Percentiles rank a stretch among this genome's conserved stretches.
Evolutionary conservation across 2,888 invertebrate species (phyloP).

Genomic region (Leucozona laternaria): DNA sequence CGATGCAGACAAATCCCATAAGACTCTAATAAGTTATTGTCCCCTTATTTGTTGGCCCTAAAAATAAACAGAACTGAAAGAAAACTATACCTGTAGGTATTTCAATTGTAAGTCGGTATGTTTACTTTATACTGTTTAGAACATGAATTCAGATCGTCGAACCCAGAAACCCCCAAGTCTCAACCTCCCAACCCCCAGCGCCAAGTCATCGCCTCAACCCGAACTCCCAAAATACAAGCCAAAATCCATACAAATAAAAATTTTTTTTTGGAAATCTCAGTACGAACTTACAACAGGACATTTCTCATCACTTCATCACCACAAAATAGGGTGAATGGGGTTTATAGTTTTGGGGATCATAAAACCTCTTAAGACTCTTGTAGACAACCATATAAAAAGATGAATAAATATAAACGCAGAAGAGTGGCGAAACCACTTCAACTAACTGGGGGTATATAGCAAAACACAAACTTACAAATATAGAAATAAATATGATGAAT

Average conservation of each 20-base stretch:
- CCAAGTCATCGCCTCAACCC: background rate
- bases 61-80: slow-evolving; percentile 7
- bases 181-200: background rate
- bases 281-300: slow-evolving; percentile 20
- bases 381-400: slow-evolving; percentile 9
- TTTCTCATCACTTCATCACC: slow-evolving; percentile 18
- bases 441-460: slow-evolving; percentile 67
- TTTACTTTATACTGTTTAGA: background rate
- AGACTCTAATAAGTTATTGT: slow-evolving; percentile 44
- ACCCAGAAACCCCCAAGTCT: slow-evolving; percentile 5
- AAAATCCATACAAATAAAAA: slow-evolving; percentile 37
- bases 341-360: slow-evolving; percentile 19
- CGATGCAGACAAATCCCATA: slow-evolving; percentile 61
- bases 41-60: slow-evolving; percentile 12
- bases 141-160: slow-evolving; percentile 44
- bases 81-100: background rate
- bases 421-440: slow-evolving; percentile 61
- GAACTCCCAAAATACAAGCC: slow-evolving; percentile 8
- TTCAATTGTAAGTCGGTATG: slow-evolving; percentile 7
- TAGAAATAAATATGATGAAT: slow-evolving; percentile 64
- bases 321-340: slow-evolving; percentile 24
- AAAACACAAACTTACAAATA: slow-evolving; percentile 5
- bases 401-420: slow-evolving; percentile 48
- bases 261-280: slow-evolving; percentile 21
- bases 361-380: slow-evolving; percentile 36